Evolutionary conservation across 2,113 vertebrate genomes (phyloP).

Genomic region (Dromaius novaehollandiae): DNA sequence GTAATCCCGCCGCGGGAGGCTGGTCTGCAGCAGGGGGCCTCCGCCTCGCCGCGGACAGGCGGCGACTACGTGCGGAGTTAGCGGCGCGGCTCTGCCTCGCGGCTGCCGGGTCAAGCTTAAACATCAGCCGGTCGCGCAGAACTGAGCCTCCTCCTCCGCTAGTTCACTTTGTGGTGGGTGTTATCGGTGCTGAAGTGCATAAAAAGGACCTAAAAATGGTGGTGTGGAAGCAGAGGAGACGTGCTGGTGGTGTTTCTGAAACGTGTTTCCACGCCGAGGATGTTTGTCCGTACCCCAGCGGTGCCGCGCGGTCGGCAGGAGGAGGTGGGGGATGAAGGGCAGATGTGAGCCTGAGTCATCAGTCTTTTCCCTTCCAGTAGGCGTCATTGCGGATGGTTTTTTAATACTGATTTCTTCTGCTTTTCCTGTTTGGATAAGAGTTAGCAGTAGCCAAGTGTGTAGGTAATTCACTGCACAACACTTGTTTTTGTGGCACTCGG

Average conservation of each 20-base stretch:
- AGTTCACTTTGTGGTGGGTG: not conserved
- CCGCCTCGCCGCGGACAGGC: not conserved
- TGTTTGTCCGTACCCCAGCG: not conserved
- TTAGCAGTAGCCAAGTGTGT: not conserved
- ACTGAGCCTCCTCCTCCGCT: not conserved
- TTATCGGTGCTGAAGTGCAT: not conserved
- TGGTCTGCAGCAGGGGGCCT: constrained; percentile 48
- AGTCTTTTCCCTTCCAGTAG: constrained; percentile 49
- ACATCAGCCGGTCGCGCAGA: not conserved
- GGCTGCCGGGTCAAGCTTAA: not conserved
- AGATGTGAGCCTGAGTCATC: constrained; percentile 59
- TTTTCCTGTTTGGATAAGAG: not conserved
- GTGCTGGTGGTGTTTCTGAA: not conserved
- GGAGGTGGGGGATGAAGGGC: constrained; percentile 40
- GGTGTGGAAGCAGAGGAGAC: not conserved
- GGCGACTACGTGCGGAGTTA: not conserved
- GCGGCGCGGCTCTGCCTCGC: not conserved
- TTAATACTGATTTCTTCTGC: constrained; percentile 4
- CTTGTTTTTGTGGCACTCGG: not conserved
- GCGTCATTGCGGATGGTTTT: constrained; percentile 54
- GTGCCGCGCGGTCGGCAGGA: not conserved
- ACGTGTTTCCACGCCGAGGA: not conserved
- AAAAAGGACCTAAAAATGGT: not conserved
- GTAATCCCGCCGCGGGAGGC: constrained; percentile 2
- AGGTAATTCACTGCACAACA: not conserved